These are phyloP conservation scores for Monarcha castaneiventris DNA, from an alignment of 2,113 vertebrate genomes.

Conservation along the genomic window DNA sequence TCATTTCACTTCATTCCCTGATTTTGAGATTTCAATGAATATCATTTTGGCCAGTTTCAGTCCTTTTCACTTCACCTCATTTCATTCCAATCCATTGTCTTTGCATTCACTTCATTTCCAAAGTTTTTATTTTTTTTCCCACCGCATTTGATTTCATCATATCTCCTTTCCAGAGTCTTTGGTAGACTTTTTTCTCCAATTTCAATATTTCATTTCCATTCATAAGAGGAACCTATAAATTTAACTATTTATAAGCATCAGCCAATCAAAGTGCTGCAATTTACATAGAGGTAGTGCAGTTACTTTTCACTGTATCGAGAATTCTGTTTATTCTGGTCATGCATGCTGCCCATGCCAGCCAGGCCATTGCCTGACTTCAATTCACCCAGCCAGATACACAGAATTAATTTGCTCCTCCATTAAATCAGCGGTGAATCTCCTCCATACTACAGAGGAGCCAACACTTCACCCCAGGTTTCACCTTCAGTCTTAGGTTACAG, in stretches of 20 bases:
- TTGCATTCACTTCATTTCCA: not conserved
- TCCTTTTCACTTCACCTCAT: not conserved
- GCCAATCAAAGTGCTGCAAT: not conserved
- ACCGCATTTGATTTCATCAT: not conserved
- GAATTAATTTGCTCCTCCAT: not conserved
- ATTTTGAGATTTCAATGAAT: not conserved
- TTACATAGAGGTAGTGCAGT: not conserved
- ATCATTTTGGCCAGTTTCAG: not conserved
- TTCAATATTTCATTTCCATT: not conserved
- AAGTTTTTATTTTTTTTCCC: not conserved
- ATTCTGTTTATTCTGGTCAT: not conserved
- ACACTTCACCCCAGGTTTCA: not conserved
- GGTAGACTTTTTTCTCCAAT: not conserved
- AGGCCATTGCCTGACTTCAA: not conserved
- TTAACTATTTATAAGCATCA: not conserved
- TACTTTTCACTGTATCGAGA: not conserved
- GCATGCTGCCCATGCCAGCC: not conserved
- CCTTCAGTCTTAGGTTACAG: not conserved
- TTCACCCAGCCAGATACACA: not conserved
- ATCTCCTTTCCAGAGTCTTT: not conserved
- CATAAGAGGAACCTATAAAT: not conserved
- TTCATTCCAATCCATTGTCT: not conserved
- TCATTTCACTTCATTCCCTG: fast-evolving
- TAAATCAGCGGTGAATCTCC: not conserved
- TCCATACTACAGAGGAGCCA: not conserved